Base-by-base conservation (phyloP, 1,140 invertebrate genomes). In the Zeugodacus cucurbitae region DNA sequence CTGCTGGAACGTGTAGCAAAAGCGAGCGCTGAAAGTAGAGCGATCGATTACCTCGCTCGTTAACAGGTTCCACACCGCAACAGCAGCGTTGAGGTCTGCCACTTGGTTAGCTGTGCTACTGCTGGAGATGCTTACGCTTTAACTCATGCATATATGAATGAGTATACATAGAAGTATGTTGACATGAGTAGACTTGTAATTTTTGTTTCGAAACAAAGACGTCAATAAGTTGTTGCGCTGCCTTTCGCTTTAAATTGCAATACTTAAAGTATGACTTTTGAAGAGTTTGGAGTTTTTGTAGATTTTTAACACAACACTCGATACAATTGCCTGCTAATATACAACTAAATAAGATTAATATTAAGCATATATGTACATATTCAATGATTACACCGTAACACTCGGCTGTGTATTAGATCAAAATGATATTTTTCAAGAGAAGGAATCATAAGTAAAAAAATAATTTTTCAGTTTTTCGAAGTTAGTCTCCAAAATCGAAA, bases 11-110 rank as follows among this genome's bases (percentile, higher is more conserved):
- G 32, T 70, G 67, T 22, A 41, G 67, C 22, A 37, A 37, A 34
- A 70, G 32, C 34, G 34, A 20, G 67, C 32, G 22, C 17, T 70
- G 67, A 37, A n/a, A 41, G 67, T 74, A 41, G 67, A 74, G 67
- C 32, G 34, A 74, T 74, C 67, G 67, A 74, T 74, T 74, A 74
- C 34, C 67, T 37, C 17, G 67, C 34, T 74, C 67, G 67, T 74
- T 74, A 74, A 74, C 67, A 74, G 34, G 3, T 41, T 74, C 67
- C 34, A 74, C 34, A 32, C 67, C 67, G 32, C 34, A 37, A 41
- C 67, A 37, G 67, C 67, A 37, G 20, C 34, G 67, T 10, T 67
- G 62, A 29, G 62, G 29, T 67, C 62, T 67, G 67, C 17, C 20
- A 17, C 29, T 70, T 70, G 11, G 67, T 70, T 70, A n/a, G 67